Base-by-base conservation (phyloP, 2,888 invertebrate species). In the Mayetiola destructor region DNA sequence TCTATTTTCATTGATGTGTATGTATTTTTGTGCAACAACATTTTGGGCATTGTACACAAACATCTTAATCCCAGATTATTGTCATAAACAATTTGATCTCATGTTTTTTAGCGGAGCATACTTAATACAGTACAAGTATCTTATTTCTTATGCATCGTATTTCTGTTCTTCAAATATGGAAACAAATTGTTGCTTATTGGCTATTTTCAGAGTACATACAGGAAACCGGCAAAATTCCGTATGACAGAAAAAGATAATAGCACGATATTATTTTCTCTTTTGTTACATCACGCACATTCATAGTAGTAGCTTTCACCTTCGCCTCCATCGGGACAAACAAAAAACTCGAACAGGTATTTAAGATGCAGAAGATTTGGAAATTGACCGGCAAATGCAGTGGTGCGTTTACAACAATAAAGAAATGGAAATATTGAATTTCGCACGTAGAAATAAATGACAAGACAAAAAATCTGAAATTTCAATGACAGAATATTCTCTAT, bases 381-480 rank as follows among this genome's bases (percentile, higher is more conserved):
- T 48, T 48, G 48, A 27, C 48, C 48, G 48, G 27, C 48, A 48
- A 48, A 48, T 27, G 48, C 48, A 48, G 27, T 16, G 48, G 27
- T 48, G 27, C 27, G 48, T 48, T 27, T 27, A 48, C 27, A 27
- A 48, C 48, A 48, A 48, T 10, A 27, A 6, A 42, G 23, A 23
- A 42, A 27, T 48, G 6, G 27, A 48, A 48, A 48, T 48, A 48
- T 48, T 48, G 27, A n/a, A 48, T 48, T 48, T 27, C 48, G 48
- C 48, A 48, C 48, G 48, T 48, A 27, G 48, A 48, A 14, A 48
- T 27, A 23, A 27, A 48, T 48, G 48, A 48, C n/a, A 16, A 48
- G 16, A 27, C 48, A 48, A n/a, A 27, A 8, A 20, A n/a, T n/a
- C n/a, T n/a, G n/a, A n/a, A n/a, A n/a, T n/a, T n/a, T n/a, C n/a